A percentile compares a stretch with the other conserved stretches of the same genome.
Evolutionary conservation across 2,797 vertebrate species (phyloP).

Genomic region (Podarcis siculus): DNA sequence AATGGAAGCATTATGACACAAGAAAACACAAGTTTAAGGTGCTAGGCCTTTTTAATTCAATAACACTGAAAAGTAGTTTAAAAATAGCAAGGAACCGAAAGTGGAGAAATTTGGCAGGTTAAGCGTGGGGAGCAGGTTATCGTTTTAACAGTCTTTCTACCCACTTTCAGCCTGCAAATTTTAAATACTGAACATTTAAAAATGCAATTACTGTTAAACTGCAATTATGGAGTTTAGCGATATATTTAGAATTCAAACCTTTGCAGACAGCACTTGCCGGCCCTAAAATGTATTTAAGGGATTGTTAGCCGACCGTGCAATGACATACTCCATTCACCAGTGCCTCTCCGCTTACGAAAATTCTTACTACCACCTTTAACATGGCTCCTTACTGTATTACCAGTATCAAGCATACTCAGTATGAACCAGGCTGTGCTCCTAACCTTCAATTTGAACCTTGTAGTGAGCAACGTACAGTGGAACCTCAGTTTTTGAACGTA

Average conservation of each 20-base stretch:
- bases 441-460: not conserved
- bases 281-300: not conserved
- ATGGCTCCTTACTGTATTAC: not conserved
- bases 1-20: fast-evolving
- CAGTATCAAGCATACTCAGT: not conserved
- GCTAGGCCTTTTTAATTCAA: not conserved
- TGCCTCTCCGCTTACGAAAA: not conserved
- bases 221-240: not conserved
- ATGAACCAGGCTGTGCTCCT: not conserved
- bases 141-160: constrained; percentile 24
- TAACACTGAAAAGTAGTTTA: not conserved
- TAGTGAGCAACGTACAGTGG: not conserved
- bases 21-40: constrained; percentile 1
- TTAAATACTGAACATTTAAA: constrained; percentile 9
- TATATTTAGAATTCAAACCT: not conserved
- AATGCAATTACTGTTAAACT: constrained; percentile 16
- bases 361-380: not conserved
- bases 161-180: constrained; percentile 35
- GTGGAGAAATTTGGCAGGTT: not conserved
- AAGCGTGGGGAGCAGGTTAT: not conserved
- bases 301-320: not conserved
- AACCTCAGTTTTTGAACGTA: no score
- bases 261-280: not conserved
- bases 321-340: not conserved
- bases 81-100: not conserved